Conservation (phyloP, 1,140 invertebrate genomes). For the Zaprionus ornatus region DNA sequence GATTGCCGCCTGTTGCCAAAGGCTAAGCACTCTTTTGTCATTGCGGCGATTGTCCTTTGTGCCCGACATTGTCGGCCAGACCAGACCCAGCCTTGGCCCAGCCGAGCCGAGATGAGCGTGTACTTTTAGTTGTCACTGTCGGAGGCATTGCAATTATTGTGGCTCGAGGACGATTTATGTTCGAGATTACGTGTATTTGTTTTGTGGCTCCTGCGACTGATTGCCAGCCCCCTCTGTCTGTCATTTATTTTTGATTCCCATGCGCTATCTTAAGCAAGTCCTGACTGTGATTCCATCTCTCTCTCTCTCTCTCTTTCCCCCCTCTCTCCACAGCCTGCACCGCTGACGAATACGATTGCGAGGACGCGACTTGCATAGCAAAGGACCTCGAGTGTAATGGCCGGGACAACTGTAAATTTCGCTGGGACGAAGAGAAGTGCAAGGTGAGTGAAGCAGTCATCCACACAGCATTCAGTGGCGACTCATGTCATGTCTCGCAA, state of each 20-base stretch:
- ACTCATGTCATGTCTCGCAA: background rate
- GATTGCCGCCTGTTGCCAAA: conserved; percentile 78
- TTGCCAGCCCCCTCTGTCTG: conserved; percentile 13
- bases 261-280: conserved; percentile 3
- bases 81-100: conserved; percentile 15
- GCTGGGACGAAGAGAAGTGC: conserved; percentile 92
- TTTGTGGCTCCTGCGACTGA: conserved; percentile 26
- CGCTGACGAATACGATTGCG: conserved; percentile 91
- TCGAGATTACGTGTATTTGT: conserved; percentile 68
- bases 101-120: conserved; percentile 6
- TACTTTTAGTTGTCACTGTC: conserved; percentile 37
- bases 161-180: conserved; percentile 64
- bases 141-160: conserved; percentile 60
- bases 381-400: conserved; percentile 89
- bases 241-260: conserved; percentile 32
- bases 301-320: background rate
- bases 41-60: conserved; percentile 77
- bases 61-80: conserved; percentile 56
- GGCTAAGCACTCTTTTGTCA: conserved; percentile 80
- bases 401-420: conserved; percentile 91
- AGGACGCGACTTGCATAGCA: conserved; percentile 93
- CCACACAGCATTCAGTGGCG: background rate
- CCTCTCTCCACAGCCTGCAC: conserved; percentile 52
- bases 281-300: conserved; percentile 18
- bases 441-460: conserved; percentile 85